These are phyloP conservation scores for Toxotes chatareus DNA, from an alignment of 2,113 vertebrate species.

Conservation along the genomic window DNA sequence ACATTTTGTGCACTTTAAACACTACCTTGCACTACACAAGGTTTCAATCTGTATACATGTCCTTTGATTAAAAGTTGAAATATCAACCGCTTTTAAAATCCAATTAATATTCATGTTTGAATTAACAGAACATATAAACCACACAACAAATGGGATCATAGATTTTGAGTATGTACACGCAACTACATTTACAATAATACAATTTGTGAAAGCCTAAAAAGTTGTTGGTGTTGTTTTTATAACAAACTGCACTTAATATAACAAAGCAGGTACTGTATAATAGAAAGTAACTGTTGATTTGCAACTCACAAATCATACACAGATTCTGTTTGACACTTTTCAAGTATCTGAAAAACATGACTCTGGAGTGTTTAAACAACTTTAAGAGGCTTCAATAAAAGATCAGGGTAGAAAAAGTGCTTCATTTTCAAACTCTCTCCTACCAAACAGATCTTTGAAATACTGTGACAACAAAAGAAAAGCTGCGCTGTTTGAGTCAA, in stretches of 20 bases:
- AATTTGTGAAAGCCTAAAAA: constrained; percentile 72
- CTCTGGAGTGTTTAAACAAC: constrained; percentile 21
- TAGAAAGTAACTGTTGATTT: constrained; percentile 59
- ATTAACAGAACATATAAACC: constrained; percentile 72
- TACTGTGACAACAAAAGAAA: constrained; percentile 40
- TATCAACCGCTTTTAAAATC: constrained; percentile 47
- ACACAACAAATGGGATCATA: constrained; percentile 73
- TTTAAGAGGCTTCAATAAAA: constrained; percentile 38
- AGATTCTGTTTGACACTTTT: constrained; percentile 61
- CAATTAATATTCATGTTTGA: constrained; percentile 59
- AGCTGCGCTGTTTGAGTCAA: constrained; percentile 19
- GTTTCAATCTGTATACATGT: constrained; percentile 54
- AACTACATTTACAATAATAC: constrained; percentile 85
- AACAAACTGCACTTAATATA: constrained; percentile 78
- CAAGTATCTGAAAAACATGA: constrained; percentile 62
- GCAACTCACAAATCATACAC: constrained; percentile 45
- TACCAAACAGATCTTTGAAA: constrained; percentile 46
- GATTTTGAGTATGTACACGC: constrained; percentile 81
- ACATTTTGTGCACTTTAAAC: constrained; percentile 54
- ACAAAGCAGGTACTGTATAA: constrained; percentile 68
- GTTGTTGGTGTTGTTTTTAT: constrained; percentile 54
- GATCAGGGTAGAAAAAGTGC: constrained; percentile 30
- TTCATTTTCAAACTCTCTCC: constrained; percentile 30
- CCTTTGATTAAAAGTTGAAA: constrained; percentile 58
- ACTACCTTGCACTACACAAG: constrained; percentile 47